phyloP scores from a whole-genome alignment of 2,797 vertebrate species.

The Orientallactaga sibirica region DNA sequence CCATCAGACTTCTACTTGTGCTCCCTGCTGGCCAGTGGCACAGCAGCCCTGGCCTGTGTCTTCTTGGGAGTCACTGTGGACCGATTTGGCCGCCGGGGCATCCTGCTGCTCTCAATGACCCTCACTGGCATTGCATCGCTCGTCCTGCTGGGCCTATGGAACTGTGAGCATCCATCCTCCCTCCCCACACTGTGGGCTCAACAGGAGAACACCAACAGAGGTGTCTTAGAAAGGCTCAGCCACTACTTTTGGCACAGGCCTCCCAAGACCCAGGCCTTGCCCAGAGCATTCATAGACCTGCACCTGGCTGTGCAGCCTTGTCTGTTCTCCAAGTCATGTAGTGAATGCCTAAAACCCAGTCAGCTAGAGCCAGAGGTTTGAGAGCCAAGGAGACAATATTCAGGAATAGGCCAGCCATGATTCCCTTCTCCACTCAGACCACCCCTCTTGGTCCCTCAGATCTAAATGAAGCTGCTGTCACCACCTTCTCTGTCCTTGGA shows the following conservation, averaged over 20 bases:
- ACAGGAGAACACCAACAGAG: slow-evolving; percentile 38
- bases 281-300: background rate
- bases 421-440: background rate
- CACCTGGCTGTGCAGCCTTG: background rate
- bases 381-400: background rate
- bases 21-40: slow-evolving; percentile 93
- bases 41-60: slow-evolving; percentile 92
- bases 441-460: slow-evolving; percentile 84
- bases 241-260: slow-evolving; percentile 23
- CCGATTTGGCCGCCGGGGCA: slow-evolving; percentile 94
- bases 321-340: background rate
- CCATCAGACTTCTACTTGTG: slow-evolving; percentile 93
- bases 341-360: background rate
- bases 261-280: slow-evolving; percentile 29
- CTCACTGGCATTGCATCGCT: slow-evolving; percentile 93
- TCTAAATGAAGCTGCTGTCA: slow-evolving; percentile 92
- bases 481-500: slow-evolving; percentile 93
- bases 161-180: slow-evolving; percentile 90
- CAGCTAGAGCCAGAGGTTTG: background rate
- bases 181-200: slow-evolving; percentile 48
- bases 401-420: background rate
- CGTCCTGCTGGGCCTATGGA: slow-evolving; percentile 93
- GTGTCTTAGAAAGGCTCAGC: slow-evolving; percentile 23
- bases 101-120: slow-evolving; percentile 93
- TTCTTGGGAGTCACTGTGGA: slow-evolving; percentile 93